Evolutionary conservation across 2,888 invertebrate species (phyloP), one percentile per base, ranked within the genome.

Genomic region (Ormyrus labotus): DNA sequence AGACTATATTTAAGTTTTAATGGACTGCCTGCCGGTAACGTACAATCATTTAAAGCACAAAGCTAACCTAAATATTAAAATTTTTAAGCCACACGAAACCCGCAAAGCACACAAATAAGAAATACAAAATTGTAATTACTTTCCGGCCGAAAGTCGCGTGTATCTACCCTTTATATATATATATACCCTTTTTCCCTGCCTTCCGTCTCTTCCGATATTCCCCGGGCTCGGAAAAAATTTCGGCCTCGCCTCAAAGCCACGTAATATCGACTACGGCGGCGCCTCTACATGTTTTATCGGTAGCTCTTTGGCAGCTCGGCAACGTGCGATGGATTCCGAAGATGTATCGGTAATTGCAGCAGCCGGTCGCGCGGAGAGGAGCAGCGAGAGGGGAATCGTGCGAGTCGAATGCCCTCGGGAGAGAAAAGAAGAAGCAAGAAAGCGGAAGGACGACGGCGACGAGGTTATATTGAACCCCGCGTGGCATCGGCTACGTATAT

Each of bases 291-390:
- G 6, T 57, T 57, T 57, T 60, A 6, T 60, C 53, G 6, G 10
- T 68, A 11, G 53, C 19, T 10, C 53, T 63, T 34, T 55, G 19
- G 19, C 19, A 19, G 19, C 19, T 19, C 19, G 19, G 19, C 19
- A 19, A 19, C 19, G 19, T 6, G n/a, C 72, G 34, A 34, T 34
- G 68, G 68, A 45, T 68, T 68, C 68, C 45, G 53, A 45, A 2
- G 45, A 45, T 45, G 68, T 9, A 53, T 72, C 72, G 45, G 63
- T 72, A 63, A 72, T 72, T 53, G 63, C 63, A 45, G 63, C 53
- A 71, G 5, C 13, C 50, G 65, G 13, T 13, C 51, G 51, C 8
- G 13, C 13, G 8, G 13, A 65, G 13, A 19, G 5, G 19, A 5
- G 6, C 58, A 19, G 61, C 10, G 50, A 0, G 34, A 65, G 13